A percentile compares a stretch with the other conserved stretches of the same genome.
Conservation (phyloP, 2,888 invertebrate species). For the Adelognathus sp. region DNA sequence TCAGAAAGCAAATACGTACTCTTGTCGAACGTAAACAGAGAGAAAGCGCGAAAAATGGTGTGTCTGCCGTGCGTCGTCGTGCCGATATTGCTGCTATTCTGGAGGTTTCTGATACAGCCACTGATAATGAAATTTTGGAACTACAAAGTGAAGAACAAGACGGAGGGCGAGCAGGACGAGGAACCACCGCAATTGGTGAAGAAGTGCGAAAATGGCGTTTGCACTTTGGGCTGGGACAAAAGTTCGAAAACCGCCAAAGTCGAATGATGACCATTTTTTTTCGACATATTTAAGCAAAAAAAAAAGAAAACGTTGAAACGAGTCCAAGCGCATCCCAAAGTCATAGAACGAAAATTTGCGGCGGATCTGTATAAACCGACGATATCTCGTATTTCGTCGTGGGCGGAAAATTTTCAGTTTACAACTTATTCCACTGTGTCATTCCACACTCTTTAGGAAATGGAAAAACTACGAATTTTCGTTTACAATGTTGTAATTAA, state of each 20-base stretch:
- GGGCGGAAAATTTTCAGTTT: background rate
- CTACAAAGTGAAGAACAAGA: constrained; percentile 86
- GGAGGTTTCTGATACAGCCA: constrained; percentile 93
- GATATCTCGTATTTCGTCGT: background rate
- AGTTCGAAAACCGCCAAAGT: constrained; percentile 60
- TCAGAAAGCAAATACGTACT: background rate
- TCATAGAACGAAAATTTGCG: background rate
- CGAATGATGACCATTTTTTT: constrained; percentile 61
- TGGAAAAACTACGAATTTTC: no score
- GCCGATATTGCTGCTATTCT: constrained; percentile 90
- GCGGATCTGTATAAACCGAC: background rate
- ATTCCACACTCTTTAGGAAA: no score
- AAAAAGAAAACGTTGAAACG: background rate
- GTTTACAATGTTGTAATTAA: no score
- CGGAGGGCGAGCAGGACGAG: constrained; percentile 67
- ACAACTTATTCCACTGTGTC: no score
- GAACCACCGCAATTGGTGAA: constrained; percentile 72
- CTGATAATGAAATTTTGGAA: constrained; percentile 91
- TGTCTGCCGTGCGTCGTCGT: constrained; percentile 94
- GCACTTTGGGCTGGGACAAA: constrained; percentile 75
- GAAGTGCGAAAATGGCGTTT: constrained; percentile 77
- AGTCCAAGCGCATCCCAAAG: background rate
- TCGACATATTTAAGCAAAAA: background rate
- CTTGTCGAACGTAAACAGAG: background rate
- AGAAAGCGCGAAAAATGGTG: constrained; percentile 84